Evolutionary conservation across 2,888 invertebrate genomes (phyloP), one percentile per base, ranked within the genome.

Genomic region (Eupithecia subumbrata): DNA sequence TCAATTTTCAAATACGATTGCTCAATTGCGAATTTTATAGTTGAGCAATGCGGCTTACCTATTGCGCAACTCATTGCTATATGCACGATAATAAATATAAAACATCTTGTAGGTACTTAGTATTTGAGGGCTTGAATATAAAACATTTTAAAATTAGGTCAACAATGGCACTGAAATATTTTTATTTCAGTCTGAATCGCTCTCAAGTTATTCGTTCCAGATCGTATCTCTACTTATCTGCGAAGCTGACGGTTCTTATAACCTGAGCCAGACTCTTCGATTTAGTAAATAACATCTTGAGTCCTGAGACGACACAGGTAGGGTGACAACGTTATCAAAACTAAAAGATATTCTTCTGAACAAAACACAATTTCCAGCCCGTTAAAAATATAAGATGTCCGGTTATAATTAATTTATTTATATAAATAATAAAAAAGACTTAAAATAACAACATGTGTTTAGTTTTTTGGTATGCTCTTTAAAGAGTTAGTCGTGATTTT

Each of bases 241-340:
- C 12, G 40, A 67, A 67, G 34, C 43, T 37, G 37, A 43, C 67
- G n/a, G 67, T 40, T 68, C 22, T 68, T 68, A 68, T 43, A 68
- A 40, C 37, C 75, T 77, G 68, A 60, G 82, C 78, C 73, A 82
- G 84, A 81, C 76, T 77, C 79, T 82, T 82, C 82, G 82, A 81
- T 86, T 85, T 82, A 79, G 83, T 85, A 87, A 87, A 87, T 86
- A 87, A 84, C 85, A 81, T 84, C 83, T 84, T 76, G 79, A 82
- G 82, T 68, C 67, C 67, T 68, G 67, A 68, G 43, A 43, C 40
- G 68, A 81, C 79, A 76, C 73, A 69, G 12, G 48, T 71, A 30
- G 69, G 71, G 75, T 76, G 70, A 73, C 34, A 52, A 8, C 64
- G 37, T 37, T 45, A 34, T 11, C n/a, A 11, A 3, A 22, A 56